Conservation (phyloP, 2,113 vertebrate species). For the Capreolus pygargus region DNA sequence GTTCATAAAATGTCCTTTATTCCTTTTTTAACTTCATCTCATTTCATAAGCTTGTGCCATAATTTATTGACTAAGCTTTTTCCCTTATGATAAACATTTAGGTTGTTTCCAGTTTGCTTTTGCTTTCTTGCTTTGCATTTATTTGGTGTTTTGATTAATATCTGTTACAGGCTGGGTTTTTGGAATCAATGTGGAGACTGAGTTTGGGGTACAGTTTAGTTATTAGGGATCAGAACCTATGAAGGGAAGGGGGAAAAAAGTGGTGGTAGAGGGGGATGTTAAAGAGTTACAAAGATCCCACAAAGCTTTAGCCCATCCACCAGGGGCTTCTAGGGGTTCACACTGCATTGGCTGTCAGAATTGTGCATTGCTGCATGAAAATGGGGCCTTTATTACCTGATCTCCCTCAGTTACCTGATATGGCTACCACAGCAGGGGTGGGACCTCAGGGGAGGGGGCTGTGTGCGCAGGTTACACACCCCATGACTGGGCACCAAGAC, state of each 20-base stretch:
- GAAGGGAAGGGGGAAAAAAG: neutral
- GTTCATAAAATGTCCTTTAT: neutral
- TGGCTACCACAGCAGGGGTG: accelerated
- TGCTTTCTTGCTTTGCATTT: neutral
- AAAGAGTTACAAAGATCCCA: neutral
- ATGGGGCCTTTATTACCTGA: neutral
- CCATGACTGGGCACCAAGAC: neutral
- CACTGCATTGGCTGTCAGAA: neutral
- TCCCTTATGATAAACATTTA: neutral
- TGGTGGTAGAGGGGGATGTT: neutral
- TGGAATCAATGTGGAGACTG: neutral
- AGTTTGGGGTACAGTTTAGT: neutral
- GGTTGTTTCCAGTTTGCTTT: neutral
- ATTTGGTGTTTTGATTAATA: neutral
- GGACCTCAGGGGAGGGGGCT: neutral
- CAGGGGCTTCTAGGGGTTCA: neutral
- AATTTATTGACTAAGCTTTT: neutral
- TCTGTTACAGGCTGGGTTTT: neutral
- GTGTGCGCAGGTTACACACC: neutral
- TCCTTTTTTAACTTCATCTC: neutral
- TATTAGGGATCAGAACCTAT: neutral
- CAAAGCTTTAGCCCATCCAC: neutral
- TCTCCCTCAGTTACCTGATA: neutral
- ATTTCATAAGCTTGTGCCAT: neutral
- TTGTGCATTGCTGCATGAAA: neutral